phyloP scores from a whole-genome alignment of 1,140 invertebrate genomes.

The Doryteuthis pealeii region DNA sequence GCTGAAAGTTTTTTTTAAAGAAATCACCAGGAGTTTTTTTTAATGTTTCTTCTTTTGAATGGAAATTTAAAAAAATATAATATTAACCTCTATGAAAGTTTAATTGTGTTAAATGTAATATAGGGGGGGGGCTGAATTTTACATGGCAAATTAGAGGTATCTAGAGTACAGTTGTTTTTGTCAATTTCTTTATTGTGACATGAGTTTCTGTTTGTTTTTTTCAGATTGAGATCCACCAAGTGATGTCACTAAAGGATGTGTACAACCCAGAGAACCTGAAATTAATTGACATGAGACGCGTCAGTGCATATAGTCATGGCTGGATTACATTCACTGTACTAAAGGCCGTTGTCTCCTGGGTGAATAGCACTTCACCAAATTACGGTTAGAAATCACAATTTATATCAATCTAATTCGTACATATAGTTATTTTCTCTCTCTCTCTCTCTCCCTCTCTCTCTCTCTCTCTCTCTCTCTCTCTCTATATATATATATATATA shows the following conservation, averaged over 20 bases:
- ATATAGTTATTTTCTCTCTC: slow-evolving; percentile 14
- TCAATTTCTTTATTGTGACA: neutral
- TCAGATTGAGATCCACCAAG: slow-evolving; percentile 66
- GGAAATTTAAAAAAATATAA: no score
- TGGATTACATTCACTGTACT: slow-evolving; percentile 67
- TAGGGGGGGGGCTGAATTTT: no score
- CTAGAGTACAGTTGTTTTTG: neutral
- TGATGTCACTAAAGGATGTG: slow-evolving; percentile 59
- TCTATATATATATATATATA: no score
- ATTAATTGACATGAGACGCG: slow-evolving; percentile 63
- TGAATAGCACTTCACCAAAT: slow-evolving; percentile 51
- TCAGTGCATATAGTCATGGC: slow-evolving; percentile 63
- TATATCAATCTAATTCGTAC: neutral
- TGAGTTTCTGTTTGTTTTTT: slow-evolving; percentile 17
- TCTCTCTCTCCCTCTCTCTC: no score
- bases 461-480: no score
- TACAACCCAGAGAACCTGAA: slow-evolving; percentile 59
- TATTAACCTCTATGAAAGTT: neutral
- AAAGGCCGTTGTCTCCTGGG: slow-evolving; percentile 61
- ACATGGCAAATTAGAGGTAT: no score
- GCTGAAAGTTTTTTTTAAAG: neutral
- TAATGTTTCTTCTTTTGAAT: no score
- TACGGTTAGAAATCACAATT: slow-evolving; percentile 44
- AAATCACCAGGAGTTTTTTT: neutral
- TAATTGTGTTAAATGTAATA: neutral